Percentiles rank a stretch among this genome's conserved stretches.
Evolutionary conservation across 2,797 vertebrate species (phyloP).

Genomic region (Gila robusta): DNA sequence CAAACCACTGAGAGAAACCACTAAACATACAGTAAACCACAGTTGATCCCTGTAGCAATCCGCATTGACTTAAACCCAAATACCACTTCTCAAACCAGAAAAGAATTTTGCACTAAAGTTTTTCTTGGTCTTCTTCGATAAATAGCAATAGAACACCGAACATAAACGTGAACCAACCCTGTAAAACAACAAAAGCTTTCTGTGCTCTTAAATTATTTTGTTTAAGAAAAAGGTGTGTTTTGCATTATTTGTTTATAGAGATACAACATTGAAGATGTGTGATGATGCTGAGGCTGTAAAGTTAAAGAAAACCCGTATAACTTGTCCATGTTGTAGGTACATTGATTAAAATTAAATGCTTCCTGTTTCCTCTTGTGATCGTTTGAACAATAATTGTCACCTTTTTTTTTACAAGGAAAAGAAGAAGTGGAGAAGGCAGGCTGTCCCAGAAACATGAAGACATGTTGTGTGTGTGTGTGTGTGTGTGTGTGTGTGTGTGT

Average conservation of each 20-base stretch:
- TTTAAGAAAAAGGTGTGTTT: conserved; percentile 63
- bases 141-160: conserved; percentile 82
- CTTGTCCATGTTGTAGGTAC: conserved; percentile 75
- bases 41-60: conserved; percentile 68
- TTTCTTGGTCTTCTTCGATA: conserved; percentile 80
- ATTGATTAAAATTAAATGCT: conserved; percentile 69
- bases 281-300: conserved; percentile 64
- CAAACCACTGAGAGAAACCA: conserved; percentile 69
- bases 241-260: conserved; percentile 64
- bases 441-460: conserved; percentile 65
- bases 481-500: too few relatives aligned
- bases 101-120: conserved; percentile 87
- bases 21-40: conserved; percentile 59
- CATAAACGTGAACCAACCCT: conserved; percentile 65
- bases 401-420: conserved; percentile 59
- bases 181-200: conserved; percentile 58
- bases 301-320: conserved; percentile 49
- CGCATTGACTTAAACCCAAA: conserved; percentile 62
- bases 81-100: conserved; percentile 81
- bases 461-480: conserved; percentile 29
- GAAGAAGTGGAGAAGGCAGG: conserved; percentile 62
- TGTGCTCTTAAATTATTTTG: conserved; percentile 69
- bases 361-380: conserved; percentile 79
- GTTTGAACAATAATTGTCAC: conserved; percentile 68
- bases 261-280: conserved; percentile 69